A percentile compares a stretch with the other conserved stretches of the same genome.
Conservation (phyloP, 92 coral and sea anemone species). For the Montipora capitata region DNA sequence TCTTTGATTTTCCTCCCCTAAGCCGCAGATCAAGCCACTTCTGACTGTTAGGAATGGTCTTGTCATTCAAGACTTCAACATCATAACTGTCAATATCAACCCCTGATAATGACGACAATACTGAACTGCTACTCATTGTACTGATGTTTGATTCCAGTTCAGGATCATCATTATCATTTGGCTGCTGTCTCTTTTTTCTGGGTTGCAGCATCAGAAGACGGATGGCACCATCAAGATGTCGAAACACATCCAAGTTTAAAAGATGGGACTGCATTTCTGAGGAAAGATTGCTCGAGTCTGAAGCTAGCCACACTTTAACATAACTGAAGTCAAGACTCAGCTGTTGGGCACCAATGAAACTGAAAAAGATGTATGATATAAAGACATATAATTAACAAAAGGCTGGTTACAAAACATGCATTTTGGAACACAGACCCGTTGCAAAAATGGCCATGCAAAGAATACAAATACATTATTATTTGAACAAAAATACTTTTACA, state of each 20-base stretch:
- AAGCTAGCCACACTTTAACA: slow-evolving; percentile 95
- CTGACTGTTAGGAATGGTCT: slow-evolving; percentile 94
- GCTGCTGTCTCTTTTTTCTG: slow-evolving; percentile 85
- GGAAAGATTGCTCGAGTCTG: slow-evolving; percentile 84
- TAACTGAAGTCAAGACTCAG: slow-evolving; percentile 94
- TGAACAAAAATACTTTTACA: too few relatives aligned
- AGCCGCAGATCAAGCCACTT: slow-evolving; percentile 95
- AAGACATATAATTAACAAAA: background rate
- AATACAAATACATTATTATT: too few relatives aligned
- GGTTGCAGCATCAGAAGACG: slow-evolving; percentile 95
- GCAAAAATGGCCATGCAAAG: too few relatives aligned
- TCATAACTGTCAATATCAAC: slow-evolving; percentile 91
- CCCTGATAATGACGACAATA: slow-evolving; percentile 91
- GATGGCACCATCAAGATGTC: slow-evolving; percentile 90
- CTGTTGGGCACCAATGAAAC: slow-evolving; percentile 97
- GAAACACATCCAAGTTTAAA: slow-evolving; percentile 87
- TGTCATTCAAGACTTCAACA: slow-evolving; percentile 89
- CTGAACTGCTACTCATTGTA: slow-evolving; percentile 96
- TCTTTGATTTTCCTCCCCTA: slow-evolving; percentile 90
- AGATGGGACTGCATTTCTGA: slow-evolving; percentile 85
- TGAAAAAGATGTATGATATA: slow-evolving; percentile 36
- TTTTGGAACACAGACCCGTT: too few relatives aligned
- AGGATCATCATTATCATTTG: slow-evolving; percentile 79
- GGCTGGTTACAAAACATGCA: too few relatives aligned
- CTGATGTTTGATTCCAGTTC: slow-evolving; percentile 96